A percentile compares a stretch with the other conserved stretches of the same genome.
phyloP scores from a whole-genome alignment of 2,888 invertebrate genomes.

The Clunio marinus region DNA sequence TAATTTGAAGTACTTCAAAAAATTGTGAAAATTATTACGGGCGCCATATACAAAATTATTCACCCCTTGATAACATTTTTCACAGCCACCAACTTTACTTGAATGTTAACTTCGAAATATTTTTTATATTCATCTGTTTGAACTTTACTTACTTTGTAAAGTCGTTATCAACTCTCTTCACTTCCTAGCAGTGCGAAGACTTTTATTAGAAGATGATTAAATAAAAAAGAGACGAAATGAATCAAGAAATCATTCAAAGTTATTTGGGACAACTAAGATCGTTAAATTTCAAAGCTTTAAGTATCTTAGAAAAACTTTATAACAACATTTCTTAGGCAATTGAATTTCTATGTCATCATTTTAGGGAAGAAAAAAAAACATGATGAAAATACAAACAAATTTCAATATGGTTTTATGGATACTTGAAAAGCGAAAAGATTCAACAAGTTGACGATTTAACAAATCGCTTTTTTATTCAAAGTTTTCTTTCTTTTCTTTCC shows the following conservation, averaged over 20 bases:
- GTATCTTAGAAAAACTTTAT: too few relatives aligned
- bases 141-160: conserved; percentile 32
- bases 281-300: too few relatives aligned
- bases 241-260: too few relatives aligned
- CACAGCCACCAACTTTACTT: background rate
- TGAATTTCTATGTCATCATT: too few relatives aligned
- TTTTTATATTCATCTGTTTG: background rate
- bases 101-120: background rate
- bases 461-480: conserved; percentile 39
- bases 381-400: conserved; percentile 21
- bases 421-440: conserved; percentile 32
- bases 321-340: too few relatives aligned
- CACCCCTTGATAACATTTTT: conserved; percentile 16
- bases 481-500: conserved; percentile 15
- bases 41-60: conserved; percentile 29
- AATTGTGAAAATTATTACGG: background rate
- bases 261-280: too few relatives aligned
- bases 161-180: conserved; percentile 34
- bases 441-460: conserved; percentile 39
- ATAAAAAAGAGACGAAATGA: background rate
- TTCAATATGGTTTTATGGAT: conserved; percentile 39
- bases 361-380: too few relatives aligned
- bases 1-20: background rate
- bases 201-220: background rate
- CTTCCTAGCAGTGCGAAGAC: background rate